Conservation (phyloP, 2,888 invertebrate genomes). For the Chirona hameri region DNA sequence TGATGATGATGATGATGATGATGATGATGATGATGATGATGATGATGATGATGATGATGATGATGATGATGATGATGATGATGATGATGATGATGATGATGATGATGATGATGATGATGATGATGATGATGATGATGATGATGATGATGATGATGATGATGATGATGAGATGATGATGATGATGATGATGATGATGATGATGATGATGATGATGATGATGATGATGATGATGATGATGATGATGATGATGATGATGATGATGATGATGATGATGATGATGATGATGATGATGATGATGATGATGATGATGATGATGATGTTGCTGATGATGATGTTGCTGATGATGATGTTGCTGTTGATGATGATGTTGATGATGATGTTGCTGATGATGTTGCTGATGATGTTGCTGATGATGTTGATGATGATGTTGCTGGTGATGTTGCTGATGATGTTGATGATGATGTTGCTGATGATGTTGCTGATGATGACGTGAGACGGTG, state of each 20-base stretch:
- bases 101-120: background rate
- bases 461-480: no score
- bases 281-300: constrained; percentile 22
- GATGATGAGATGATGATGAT: no score
- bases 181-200: no score
- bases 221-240: constrained; percentile 22
- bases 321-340: no score
- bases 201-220: constrained; percentile 22
- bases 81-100: background rate
- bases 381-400: no score
- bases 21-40: constrained; percentile 22
- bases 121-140: background rate
- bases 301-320: no score
- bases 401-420: no score
- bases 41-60: constrained; percentile 22
- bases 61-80: constrained; percentile 22
- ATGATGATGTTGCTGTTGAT: no score
- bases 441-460: no score
- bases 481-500: no score
- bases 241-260: constrained; percentile 22
- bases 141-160: background rate
- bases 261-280: constrained; percentile 22
- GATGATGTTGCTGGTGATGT: no score
- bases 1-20: constrained; percentile 22
- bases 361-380: no score